Evolutionary conservation across 2,797 vertebrate genomes (phyloP), one percentile per base, ranked within the genome.

Genomic region (Hozukius guyotensis): DNA sequence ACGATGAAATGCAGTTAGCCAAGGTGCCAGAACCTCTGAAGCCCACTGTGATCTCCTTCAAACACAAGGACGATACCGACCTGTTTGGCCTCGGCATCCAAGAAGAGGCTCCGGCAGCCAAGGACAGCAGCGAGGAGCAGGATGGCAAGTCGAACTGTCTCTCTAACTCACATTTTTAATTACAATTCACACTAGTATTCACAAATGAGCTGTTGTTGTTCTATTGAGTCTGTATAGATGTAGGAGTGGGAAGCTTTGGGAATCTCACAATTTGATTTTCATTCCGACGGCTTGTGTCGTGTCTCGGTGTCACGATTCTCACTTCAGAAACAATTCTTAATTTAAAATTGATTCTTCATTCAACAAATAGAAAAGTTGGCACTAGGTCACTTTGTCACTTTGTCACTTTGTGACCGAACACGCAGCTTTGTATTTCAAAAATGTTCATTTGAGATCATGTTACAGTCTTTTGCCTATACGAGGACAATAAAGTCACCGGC

Each of bases 71-170:
- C 1, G 94, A 97, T 1, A 71, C 94, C 0, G 98, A 99, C 85
- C 96, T 99, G 76, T 99, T 99, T 1, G 98, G 98, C 46, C 91
- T 99, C 34, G 98, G 98, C 77, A 81, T 97, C 70, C 96, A 95
- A 49, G 97, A 97, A 67, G 87, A 96, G 1, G 90, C 89, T 34
- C 67, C 81, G 2, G 94, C 93, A 66, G 83, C 79, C 75, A 96
- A 94, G 80, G 97, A 97, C 42, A 97, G 97, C 96, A 97, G 97
- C 0, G 96, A 97, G 5, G 98, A 98, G 89, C 96, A 96, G 94
- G 96, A 95, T 85, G 94, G 96, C 57, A 91, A 93, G 94, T 89
- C 29, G 4, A 66, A 18, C 2, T 13, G 24, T 31, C 10, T 24
- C 1, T 62, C 22, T 70, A 10, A 59, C 22, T 29, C 29, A 34